Percentiles rank a stretch among this genome's conserved stretches.
phyloP scores from a whole-genome alignment of 2,888 invertebrate genomes.

The Creontiades dilutus region DNA sequence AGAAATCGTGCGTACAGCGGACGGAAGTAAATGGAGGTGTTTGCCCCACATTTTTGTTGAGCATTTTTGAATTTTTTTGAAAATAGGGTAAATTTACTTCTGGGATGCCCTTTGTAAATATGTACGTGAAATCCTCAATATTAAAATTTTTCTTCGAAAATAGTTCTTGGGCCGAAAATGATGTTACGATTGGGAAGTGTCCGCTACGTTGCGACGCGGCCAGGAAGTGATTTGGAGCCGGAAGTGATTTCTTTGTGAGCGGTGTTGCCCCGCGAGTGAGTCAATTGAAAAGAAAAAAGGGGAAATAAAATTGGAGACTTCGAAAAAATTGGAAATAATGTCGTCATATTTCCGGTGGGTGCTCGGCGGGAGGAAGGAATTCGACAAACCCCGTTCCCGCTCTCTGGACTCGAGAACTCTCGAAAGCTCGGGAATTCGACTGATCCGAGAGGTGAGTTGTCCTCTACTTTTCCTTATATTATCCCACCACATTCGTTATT shows the following conservation, averaged over 20 bases:
- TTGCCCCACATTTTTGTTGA: too few species aligned
- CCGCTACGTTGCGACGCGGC: neutral
- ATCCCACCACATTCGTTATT: too few species aligned
- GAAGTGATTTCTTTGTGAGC: neutral
- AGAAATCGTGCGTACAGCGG: too few species aligned
- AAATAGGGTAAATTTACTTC: too few species aligned
- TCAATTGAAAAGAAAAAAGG: neutral
- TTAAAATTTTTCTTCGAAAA: too few species aligned
- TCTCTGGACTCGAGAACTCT: constrained; percentile 86
- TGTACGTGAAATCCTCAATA: too few species aligned
- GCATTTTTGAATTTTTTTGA: too few species aligned
- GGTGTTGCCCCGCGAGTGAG: neutral
- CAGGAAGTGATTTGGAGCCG: neutral
- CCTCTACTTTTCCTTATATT: neutral
- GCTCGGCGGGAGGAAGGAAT: constrained; percentile 80
- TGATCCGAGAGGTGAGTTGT: constrained; percentile 70
- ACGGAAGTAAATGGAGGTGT: too few species aligned
- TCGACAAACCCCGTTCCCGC: constrained; percentile 85
- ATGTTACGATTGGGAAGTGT: neutral
- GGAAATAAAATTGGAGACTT: neutral
- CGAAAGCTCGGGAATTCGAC: constrained; percentile 84
- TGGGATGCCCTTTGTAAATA: too few species aligned
- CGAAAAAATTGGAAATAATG: constrained; percentile 78
- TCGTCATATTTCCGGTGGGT: constrained; percentile 86
- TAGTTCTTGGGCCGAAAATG: neutral